Conservation (phyloP, 2,888 invertebrate genomes). For the Papilio protenor region DNA sequence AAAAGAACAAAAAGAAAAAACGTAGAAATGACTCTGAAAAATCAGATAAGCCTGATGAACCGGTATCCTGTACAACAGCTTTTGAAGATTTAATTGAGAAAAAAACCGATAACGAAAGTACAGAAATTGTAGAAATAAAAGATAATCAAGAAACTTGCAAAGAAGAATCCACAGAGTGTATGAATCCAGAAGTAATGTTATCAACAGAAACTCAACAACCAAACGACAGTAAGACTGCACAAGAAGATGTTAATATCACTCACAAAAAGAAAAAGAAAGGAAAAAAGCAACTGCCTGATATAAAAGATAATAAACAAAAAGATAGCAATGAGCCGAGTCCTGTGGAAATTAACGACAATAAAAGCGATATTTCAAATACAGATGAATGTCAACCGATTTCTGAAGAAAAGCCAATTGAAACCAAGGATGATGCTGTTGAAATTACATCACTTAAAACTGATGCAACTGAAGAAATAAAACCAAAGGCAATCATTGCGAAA, state of each 20-base stretch:
- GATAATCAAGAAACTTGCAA: constrained; percentile 22
- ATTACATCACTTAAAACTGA: constrained; percentile 41
- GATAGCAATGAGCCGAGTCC: constrained; percentile 25
- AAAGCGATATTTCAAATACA: background rate
- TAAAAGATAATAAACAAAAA: constrained; percentile 43
- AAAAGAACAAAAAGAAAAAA: constrained; percentile 76
- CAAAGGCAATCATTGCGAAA: constrained; percentile 71
- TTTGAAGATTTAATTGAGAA: constrained; percentile 61
- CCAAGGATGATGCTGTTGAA: constrained; percentile 39
- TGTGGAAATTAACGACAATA: background rate
- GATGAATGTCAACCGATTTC: background rate
- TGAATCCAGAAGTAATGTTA: background rate
- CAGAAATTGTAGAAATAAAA: constrained; percentile 27
- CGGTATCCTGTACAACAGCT: constrained; percentile 63
- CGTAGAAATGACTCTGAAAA: constrained; percentile 68
- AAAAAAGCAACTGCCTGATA: constrained; percentile 50
- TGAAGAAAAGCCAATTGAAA: background rate
- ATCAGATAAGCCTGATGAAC: constrained; percentile 66
- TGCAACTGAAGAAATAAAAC: constrained; percentile 54
- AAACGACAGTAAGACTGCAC: constrained; percentile 13
- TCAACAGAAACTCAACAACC: constrained; percentile 31
- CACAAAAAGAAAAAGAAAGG: constrained; percentile 59
- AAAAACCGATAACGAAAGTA: constrained; percentile 30
- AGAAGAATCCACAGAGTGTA: constrained; percentile 13
- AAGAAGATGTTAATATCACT: constrained; percentile 45